Evolutionary conservation across 2,888 invertebrate species (phyloP).

Genomic region (Drosophila lutescens): DNA sequence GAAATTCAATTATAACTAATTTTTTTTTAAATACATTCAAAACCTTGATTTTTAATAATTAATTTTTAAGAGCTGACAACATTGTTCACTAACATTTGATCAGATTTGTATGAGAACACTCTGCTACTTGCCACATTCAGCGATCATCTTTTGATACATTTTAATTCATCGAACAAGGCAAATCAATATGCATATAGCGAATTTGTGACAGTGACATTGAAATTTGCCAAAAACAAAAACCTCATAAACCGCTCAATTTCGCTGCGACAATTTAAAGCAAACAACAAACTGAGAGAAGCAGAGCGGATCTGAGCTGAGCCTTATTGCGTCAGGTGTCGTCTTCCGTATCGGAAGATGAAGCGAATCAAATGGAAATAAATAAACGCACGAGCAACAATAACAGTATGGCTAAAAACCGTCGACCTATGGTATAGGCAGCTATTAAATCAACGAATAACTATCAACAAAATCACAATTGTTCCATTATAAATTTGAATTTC

Average conservation of each 20-base stretch:
- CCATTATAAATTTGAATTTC: conserved; percentile 27
- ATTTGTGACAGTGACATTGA: conserved; percentile 72
- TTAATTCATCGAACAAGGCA: conserved; percentile 26
- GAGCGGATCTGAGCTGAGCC: conserved; percentile 10
- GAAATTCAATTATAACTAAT: too few relatives aligned
- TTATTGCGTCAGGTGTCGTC: conserved; percentile 50
- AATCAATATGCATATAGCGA: conserved; percentile 66
- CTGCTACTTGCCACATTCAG: neutral
- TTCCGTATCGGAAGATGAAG: conserved; percentile 77
- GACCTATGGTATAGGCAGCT: conserved; percentile 8
- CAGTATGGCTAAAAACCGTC: conserved; percentile 2
- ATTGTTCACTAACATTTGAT: too few relatives aligned
- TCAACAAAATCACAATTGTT: conserved; percentile 35
- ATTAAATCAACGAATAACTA: conserved; percentile 8
- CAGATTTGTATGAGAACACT: too few relatives aligned
- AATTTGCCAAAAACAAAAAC: conserved; percentile 58
- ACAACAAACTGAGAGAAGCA: conserved; percentile 27
- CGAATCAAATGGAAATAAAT: conserved; percentile 42
- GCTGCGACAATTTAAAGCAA: conserved; percentile 59
- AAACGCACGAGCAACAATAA: conserved; percentile 12
- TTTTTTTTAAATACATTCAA: too few relatives aligned
- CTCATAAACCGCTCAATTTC: conserved; percentile 51
- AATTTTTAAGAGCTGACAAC: too few relatives aligned
- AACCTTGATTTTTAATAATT: too few relatives aligned
- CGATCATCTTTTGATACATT: conserved; percentile 14